Percentiles rank a stretch among this genome's conserved stretches.
Conservation (phyloP, 2,888 invertebrate genomes). For the Galerucella calmariensis region DNA sequence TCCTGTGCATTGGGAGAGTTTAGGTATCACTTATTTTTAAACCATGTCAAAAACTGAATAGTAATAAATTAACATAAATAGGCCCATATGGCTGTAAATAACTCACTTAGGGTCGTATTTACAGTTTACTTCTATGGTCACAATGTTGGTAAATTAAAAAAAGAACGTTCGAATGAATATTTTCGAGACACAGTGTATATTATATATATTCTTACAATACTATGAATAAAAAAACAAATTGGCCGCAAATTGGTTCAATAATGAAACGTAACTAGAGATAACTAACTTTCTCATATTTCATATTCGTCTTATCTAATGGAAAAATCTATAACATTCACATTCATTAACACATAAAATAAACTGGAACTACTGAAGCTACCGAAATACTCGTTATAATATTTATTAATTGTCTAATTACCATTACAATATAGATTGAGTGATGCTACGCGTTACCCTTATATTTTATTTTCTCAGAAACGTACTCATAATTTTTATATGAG, state of each 20-base stretch:
- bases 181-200: too few species aligned
- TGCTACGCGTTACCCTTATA: constrained; percentile 12
- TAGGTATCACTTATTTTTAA: too few species aligned
- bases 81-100: too few species aligned
- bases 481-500: background rate
- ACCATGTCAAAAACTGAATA: too few species aligned
- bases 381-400: constrained; percentile 35
- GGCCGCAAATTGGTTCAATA: background rate
- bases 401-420: constrained; percentile 33
- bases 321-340: constrained; percentile 27
- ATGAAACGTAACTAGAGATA: constrained; percentile 1
- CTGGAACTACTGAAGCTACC: constrained; percentile 21
- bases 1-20: too few species aligned
- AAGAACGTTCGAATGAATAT: too few species aligned
- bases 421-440: constrained; percentile 16
- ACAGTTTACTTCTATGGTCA: too few species aligned
- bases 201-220: background rate
- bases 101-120: too few species aligned
- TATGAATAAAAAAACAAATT: background rate
- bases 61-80: too few species aligned
- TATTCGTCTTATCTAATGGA: constrained; percentile 30
- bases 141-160: too few species aligned
- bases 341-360: constrained; percentile 34
- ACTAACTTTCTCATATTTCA: constrained; percentile 34
- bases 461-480: constrained; percentile 34